Evolutionary conservation across 2,888 invertebrate genomes (phyloP), one percentile per base, ranked within the genome.

Genomic region (Pachymerium ferrugineum): DNA sequence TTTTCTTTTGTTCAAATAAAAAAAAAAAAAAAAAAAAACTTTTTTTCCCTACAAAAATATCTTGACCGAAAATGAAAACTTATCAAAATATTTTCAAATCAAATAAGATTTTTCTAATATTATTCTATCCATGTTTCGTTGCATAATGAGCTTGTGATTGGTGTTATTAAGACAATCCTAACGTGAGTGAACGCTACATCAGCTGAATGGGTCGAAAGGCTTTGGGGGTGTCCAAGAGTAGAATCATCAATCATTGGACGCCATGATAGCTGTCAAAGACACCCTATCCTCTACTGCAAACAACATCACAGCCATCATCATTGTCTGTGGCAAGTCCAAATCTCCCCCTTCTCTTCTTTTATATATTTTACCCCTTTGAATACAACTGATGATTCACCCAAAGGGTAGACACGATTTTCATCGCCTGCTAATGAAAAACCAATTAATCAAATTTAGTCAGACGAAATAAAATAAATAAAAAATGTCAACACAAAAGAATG

Each of bases 201-300:
- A 33, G 12, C 33, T 33, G n/a, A n/a, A n/a, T n/a, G 3, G 38
- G 38, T 38, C 38, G 38, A 6, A 38, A n/a, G 38, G 38, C 3
- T 38, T 38, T 38, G 47, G 47, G 47, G 47, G 16, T 16, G n/a
- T 47, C 47, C 47, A 47, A 47, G 22, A 47, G 47, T 47, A 22
- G 47, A 47, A 47, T 47, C 47, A 47, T 47, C 47, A 47, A 47
- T 47, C 47, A 47, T 47, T 47, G 47, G 16, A 47, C 38, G 47
- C 47, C 47, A 47, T 47, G 47, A 47, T 47, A 47, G 47, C 47
- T 47, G 47, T 47, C 47, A 47, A 47, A 47, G 47, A 47, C 47
- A 47, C 47, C 47, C 47, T 47, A 47, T 47, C 47, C 47, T 47
- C n/a, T 16, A 47, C n/a, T 19, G 47, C 47, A 47, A 47, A 47